Evolutionary conservation across 2,113 vertebrate species (phyloP), one percentile per base, ranked within the genome.

Genomic region (Synodontis membranacea): DNA sequence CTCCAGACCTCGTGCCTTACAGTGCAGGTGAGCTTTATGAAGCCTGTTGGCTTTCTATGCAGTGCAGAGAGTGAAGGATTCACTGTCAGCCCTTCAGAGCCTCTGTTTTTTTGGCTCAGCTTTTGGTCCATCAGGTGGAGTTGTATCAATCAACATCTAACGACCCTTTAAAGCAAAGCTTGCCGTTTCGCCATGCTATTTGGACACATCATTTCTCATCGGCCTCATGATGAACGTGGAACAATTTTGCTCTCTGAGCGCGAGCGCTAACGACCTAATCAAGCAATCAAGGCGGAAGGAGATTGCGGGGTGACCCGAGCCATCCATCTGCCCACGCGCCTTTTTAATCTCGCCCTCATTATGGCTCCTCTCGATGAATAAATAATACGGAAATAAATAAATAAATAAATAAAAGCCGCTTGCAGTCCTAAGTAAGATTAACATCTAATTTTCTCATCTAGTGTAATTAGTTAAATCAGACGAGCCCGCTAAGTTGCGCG

Each of bases 391-490:
- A 86, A 86, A 74, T 85, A 85, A 85, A 85, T 86, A 86, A 86
- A 70, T 84, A 85, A 85, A 85, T 86, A 86, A 86, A 79, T 79
- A 79, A 39, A 25, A 84, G 44, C 56, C 19, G 58, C 54, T 93
- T 94, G 93, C 92, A 87, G 88, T 91, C 89, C 96, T 95, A 95
- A 97, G 96, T 96, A 97, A 97, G 94, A 98, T 98, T 95, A 98
- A 97, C 97, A 97, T 96, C 96, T 97, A 96, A 97, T 97, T 97
- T 97, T 97, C 95, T 95, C 94, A 92, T 94, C 94, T 92, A 94
- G 94, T 96, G 96, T 99, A 98, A 99, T 99, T 99, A 99, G 98
- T 98, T 98, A 97, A 98, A 99, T 98, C 96, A 97, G 96, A 96
- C 94, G 95, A 92, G 95, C 94, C 94, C 89, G 86, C 92, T 93